Percentiles rank a stretch among this genome's conserved stretches.
These are phyloP conservation scores for Melanotaenia boesemani DNA, from an alignment of 2,797 vertebrate genomes.

Conservation along the genomic window DNA sequence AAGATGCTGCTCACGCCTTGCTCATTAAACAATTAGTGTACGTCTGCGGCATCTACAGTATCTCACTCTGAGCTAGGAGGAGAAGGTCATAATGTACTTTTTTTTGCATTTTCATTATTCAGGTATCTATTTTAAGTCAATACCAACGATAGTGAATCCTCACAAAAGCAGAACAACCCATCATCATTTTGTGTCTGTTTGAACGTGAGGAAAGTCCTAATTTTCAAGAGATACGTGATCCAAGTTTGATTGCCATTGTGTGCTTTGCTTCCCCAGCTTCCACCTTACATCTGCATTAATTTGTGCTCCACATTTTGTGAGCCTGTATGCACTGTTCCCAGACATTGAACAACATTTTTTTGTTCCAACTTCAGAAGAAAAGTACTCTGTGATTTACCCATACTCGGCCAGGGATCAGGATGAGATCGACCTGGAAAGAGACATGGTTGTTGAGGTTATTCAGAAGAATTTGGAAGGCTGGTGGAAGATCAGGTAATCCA, in stretches of 20 bases:
- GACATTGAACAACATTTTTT: slow-evolving; percentile 22
- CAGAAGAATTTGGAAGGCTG: slow-evolving; percentile 99
- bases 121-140: not conserved
- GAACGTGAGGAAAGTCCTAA: slow-evolving; percentile 5
- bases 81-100: not conserved
- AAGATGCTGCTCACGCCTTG: slow-evolving; percentile 65
- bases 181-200: not conserved
- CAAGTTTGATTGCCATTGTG: not conserved
- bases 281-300: slow-evolving; percentile 10
- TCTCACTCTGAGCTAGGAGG: not conserved
- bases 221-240: not conserved
- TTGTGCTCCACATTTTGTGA: slow-evolving; percentile 9
- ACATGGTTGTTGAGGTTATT: slow-evolving; percentile 93
- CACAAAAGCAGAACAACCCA: not conserved
- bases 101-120: not conserved
- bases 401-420: slow-evolving; percentile 94
- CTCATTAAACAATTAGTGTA: slow-evolving; percentile 27
- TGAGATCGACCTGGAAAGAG: slow-evolving; percentile 95
- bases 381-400: slow-evolving; percentile 94
- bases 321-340: not conserved
- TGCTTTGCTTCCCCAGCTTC: slow-evolving; percentile 33
- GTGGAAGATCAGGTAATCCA: slow-evolving; percentile 97
- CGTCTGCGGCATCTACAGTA: not conserved
- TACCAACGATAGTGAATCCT: not conserved
- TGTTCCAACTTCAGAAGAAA: slow-evolving; percentile 87